Percentiles rank a stretch among this genome's conserved stretches.
These are phyloP conservation scores for Nasonia oneida DNA, from an alignment of 2,888 invertebrate species.

Conservation along the genomic window DNA sequence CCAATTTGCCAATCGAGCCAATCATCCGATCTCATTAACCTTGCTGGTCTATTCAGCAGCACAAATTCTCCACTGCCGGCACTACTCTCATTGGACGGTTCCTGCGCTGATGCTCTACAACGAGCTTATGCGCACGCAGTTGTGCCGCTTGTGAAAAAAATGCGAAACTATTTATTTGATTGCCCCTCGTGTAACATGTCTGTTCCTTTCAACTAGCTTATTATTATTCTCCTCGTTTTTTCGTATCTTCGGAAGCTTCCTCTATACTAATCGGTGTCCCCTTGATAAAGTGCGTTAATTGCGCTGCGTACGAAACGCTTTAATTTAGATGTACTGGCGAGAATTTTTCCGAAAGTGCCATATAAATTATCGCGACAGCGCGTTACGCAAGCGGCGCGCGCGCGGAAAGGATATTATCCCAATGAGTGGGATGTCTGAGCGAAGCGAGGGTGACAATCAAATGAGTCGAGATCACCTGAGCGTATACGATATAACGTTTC, in stretches of 20 bases:
- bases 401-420: neutral
- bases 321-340: neutral
- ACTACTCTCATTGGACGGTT: conserved; percentile 71
- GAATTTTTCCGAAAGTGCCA: neutral
- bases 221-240: too few species aligned
- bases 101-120: conserved; percentile 65
- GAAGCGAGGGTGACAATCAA: neutral
- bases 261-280: neutral
- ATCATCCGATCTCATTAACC: conserved; percentile 78
- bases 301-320: too few species aligned
- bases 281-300: neutral
- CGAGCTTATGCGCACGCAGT: neutral
- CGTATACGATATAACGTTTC: neutral
- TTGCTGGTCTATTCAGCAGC: conserved; percentile 73
- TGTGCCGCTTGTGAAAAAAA: neutral
- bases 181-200: neutral
- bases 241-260: too few species aligned
- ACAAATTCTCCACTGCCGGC: conserved; percentile 17
- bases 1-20: conserved; percentile 78
- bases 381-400: neutral
- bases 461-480: too few species aligned
- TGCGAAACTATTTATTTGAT: neutral
- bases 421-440: neutral
- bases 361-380: neutral
- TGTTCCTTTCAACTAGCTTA: neutral